phyloP scores from a whole-genome alignment of 2,113 vertebrate species.

The Apaloderma vittatum region DNA sequence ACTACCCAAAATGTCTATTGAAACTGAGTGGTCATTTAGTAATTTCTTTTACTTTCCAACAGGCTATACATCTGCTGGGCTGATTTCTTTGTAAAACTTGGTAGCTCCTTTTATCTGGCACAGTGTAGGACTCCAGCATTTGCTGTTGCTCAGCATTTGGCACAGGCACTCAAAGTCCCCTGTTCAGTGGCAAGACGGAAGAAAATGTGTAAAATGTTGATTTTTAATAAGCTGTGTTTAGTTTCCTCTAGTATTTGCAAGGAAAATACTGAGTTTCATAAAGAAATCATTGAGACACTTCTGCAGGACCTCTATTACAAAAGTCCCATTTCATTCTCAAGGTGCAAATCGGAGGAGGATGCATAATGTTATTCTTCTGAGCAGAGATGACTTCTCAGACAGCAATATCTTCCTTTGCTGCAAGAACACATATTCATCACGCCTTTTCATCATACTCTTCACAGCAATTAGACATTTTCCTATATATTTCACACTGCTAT shows the following conservation, averaged over 20 bases:
- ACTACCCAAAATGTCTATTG: neutral
- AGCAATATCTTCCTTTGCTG: constrained; percentile 1
- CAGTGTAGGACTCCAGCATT: neutral
- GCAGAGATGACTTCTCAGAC: constrained; percentile 10
- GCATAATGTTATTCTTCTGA: neutral
- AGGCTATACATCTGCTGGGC: neutral
- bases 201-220: neutral
- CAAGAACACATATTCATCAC: constrained; percentile 19
- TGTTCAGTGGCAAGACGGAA: neutral
- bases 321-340: neutral
- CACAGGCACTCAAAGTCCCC: neutral
- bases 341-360: neutral
- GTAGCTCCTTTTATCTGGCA: neutral
- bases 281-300: neutral
- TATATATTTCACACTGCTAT: constrained; percentile 55
- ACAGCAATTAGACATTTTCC: constrained; percentile 64
- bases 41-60: neutral
- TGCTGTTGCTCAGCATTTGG: neutral
- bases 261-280: neutral
- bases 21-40: neutral
- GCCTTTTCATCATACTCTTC: constrained; percentile 45
- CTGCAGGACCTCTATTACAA: neutral
- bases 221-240: neutral
- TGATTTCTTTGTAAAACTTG: neutral
- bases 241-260: neutral